These are phyloP conservation scores for Lithobius niger DNA, from an alignment of 1,140 invertebrate species.

Conservation along the genomic window DNA sequence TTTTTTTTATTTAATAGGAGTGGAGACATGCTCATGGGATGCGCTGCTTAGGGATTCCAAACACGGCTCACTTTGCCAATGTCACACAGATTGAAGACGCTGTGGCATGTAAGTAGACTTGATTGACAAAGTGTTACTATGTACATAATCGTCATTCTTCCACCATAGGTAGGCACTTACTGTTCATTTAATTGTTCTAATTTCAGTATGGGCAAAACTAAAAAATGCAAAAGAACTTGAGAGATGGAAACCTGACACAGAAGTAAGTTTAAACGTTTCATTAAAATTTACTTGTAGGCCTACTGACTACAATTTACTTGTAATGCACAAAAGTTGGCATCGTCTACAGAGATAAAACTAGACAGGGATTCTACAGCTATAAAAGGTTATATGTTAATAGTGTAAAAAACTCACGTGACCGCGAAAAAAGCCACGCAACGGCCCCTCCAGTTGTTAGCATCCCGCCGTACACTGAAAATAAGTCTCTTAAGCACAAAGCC, in stretches of 20 bases:
- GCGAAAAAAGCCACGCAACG: no score
- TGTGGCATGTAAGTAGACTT: constrained; percentile 64
- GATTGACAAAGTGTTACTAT: no score
- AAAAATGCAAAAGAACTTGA: constrained; percentile 89
- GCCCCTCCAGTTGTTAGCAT: no score
- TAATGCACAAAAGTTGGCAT: no score
- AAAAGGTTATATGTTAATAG: no score
- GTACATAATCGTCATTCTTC: constrained; percentile 1
- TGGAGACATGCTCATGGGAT: constrained; percentile 99
- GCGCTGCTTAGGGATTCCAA: constrained; percentile 96
- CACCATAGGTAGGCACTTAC: not conserved
- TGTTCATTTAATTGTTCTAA: constrained; percentile 22
- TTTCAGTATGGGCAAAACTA: constrained; percentile 86
- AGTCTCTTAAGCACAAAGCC: no score
- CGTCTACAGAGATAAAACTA: no score
- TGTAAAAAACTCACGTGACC: no score
- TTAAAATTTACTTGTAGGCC: no score
- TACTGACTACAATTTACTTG: no score
- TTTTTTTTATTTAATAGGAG: constrained; percentile 43
- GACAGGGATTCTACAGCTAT: no score
- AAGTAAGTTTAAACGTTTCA: constrained; percentile 31
- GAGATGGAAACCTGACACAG: constrained; percentile 82
- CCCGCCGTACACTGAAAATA: no score
- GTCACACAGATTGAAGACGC: constrained; percentile 99
- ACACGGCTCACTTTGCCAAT: constrained; percentile 99